Evolutionary conservation across 2,797 vertebrate species (phyloP), one percentile per base, ranked within the genome.

Genomic region (Premnoplex brunnescens): DNA sequence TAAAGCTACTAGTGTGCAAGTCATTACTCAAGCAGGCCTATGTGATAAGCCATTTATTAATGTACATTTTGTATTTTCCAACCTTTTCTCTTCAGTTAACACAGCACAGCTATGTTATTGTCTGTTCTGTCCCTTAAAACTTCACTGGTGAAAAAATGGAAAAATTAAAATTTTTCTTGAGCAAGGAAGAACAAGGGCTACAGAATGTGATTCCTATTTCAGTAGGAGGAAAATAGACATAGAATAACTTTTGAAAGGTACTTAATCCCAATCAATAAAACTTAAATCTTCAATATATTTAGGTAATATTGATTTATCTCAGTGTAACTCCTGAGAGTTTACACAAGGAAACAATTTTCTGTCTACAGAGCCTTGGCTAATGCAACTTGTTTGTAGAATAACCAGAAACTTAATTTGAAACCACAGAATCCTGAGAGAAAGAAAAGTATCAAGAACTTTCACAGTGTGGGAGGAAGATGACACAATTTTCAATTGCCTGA

Each of bases 381-480:
- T 46, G 32, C 34, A 73, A 43, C 30, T 69, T 51, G 14, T 66
- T 93, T 86, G 48, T 59, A 62, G 62, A 92, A 79, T 74, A 94
- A 92, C 68, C 66, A 93, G 89, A 91, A 85, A 91, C 27, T 92
- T 88, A 44, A 75, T 85, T 63, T 85, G 49, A 91, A 96, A 91
- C 94, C 94, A 93, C 93, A 88, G 73, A 66, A 95, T 91, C 49
- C 46, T 85, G 69, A 94, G 66, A 90, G 63, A 89, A 89, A 87
- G 88, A 71, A 66, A 89, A 34, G 56, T 76, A 79, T 56, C 0
- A 0, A 84, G 59, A 80, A 56, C 56, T 96, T 94, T 93, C 73
- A 89, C 46, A 91, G 46, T 62, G 80, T 89, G 78, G 77, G 83
- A 91, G 85, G 62, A 81, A 34, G 77, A 85, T 92, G 87, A 91